Evolutionary conservation across 2,113 vertebrate genomes (phyloP).

Genomic region (Paedocypris sp.): DNA sequence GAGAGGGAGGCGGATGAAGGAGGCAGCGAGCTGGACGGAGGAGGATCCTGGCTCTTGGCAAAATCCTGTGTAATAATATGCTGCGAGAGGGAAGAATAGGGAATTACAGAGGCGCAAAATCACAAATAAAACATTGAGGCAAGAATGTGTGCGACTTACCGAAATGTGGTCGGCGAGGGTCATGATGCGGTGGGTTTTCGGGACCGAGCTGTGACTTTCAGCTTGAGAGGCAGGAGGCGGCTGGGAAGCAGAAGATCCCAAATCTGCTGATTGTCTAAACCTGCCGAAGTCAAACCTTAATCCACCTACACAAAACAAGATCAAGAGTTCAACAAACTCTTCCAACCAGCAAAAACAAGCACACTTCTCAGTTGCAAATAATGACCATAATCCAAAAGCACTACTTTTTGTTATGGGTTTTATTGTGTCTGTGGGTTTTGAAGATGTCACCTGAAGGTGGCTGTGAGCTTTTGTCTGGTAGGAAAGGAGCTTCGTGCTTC

Average conservation of each 20-base stretch:
- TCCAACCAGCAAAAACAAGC: too few species aligned
- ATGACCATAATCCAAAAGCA: too few species aligned
- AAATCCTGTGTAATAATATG: conserved; percentile 99
- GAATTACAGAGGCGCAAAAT: background rate
- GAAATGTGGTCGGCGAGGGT: conserved; percentile 97
- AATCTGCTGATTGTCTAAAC: conserved; percentile 61
- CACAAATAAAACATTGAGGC: background rate
- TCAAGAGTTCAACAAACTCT: background rate
- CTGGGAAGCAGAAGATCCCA: conserved; percentile 56
- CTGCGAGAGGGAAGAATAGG: conserved; percentile 46
- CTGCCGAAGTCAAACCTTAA: conserved; percentile 73
- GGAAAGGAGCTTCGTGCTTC: conserved; percentile 63
- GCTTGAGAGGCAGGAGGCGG: conserved; percentile 65
- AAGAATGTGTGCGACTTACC: conserved; percentile 50
- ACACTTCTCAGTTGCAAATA: too few species aligned
- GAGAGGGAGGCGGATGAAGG: conserved; percentile 57
- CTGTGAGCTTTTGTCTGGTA: conserved; percentile 63
- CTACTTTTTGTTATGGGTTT: too few species aligned
- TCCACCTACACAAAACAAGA: conserved; percentile 51
- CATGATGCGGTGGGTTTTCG: conserved; percentile 87
- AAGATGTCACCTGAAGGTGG: conserved; percentile 68
- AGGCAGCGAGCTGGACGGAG: conserved; percentile 59
- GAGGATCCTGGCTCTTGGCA: conserved; percentile 79
- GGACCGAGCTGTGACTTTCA: conserved; percentile 69
- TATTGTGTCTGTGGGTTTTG: background rate